Base-by-base conservation (phyloP, 2,797 vertebrate species). In the Silurus lanzhouensis region DNA sequence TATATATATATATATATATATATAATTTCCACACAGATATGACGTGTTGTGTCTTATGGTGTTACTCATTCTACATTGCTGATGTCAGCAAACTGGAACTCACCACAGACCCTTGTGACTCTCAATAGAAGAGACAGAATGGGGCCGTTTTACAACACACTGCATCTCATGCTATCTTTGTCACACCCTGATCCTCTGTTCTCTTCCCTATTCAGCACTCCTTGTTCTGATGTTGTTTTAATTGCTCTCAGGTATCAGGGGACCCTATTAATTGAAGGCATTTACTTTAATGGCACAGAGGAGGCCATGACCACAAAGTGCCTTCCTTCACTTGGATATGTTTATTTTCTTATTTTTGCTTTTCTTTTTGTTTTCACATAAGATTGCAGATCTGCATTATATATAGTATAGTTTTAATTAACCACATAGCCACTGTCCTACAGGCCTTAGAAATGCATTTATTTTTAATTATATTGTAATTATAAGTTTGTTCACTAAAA, bases 91-190 rank as follows among this genome's bases (percentile, higher is more conserved):
- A 71, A 86, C 71, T 66, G 52, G 75, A 74, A 63, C 27, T 82
- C 46, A 83, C 82, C 78, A 81, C 68, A 66, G 67, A 74, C 76
- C 68, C 58, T 58, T 22, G 57, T 58, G 78, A 77, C 79, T 77
- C 72, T 64, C 79, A 78, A 75, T 67, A 78, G 82, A 76, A 70
- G 17, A 83, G 83, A 90, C 86, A 89, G 83, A 90, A 88, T 90
- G 72, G 75, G 88, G 84, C 79, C 61, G 27, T 75, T 78, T 82
- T 87, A 85, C 27, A n/a, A 61, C 15, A 15, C 31, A 19, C 27
- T 68, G 22, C 60, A 70, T 58, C 77, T 91, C 87, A 89, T 91
- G 92, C 92, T 94, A 63, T 82, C 66, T 80, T 57, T 79, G 60
- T 85, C 67, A 68, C 44, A 38, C 31, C 27, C 61, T 60, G 57